phyloP scores from a whole-genome alignment of 2,113 vertebrate genomes.

The Aplodontia rufa region DNA sequence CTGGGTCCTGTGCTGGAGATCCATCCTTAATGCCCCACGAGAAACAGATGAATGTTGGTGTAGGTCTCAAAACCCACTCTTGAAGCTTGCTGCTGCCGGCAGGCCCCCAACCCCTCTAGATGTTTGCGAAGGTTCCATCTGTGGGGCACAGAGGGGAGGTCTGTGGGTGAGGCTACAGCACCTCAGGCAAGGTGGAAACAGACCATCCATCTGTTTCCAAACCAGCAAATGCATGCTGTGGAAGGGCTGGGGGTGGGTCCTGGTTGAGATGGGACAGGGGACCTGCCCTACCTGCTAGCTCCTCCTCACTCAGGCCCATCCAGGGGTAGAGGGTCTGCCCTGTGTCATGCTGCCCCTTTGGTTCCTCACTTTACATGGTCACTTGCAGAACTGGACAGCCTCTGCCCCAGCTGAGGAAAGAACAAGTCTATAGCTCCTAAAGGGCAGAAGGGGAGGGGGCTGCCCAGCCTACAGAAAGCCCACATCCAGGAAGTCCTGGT shows the following conservation, averaged over 20 bases:
- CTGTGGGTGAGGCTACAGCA: too few species aligned
- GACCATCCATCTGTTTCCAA: too few species aligned
- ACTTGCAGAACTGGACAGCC: too few species aligned
- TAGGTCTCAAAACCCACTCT: not conserved
- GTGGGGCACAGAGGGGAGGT: not conserved
- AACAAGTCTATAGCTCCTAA: not conserved
- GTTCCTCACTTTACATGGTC: not conserved
- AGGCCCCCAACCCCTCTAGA: not conserved
- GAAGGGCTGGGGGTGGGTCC: not conserved
- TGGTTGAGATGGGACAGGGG: accelerated
- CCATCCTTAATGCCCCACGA: not conserved
- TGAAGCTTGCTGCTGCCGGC: too few species aligned
- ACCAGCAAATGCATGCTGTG: not conserved
- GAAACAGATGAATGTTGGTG: not conserved
- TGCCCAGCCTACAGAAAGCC: not conserved
- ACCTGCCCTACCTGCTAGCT: not conserved
- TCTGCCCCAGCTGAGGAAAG: not conserved
- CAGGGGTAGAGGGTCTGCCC: not conserved
- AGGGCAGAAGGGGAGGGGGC: not conserved
- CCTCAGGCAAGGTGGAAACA: too few species aligned
- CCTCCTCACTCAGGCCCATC: not conserved
- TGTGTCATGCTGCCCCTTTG: not conserved
- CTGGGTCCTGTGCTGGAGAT: not conserved
- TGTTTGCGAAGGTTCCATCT: not conserved
- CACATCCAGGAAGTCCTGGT: not conserved